Conservation (phyloP, 2,888 invertebrate genomes). For the Pelosia muscerda region DNA sequence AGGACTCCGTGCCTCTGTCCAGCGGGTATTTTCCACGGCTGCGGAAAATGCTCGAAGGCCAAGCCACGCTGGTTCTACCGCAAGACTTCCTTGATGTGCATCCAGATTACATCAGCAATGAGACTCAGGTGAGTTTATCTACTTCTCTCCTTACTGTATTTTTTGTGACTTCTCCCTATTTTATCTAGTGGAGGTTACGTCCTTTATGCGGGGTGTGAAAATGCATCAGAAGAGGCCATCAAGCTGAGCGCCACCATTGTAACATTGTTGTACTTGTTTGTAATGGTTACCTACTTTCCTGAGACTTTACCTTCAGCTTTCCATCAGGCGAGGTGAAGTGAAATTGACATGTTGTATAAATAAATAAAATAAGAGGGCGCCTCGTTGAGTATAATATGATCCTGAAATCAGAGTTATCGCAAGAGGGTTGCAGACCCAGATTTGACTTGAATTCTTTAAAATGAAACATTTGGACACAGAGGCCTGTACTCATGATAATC, state of each 20-base stretch:
- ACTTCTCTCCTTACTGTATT: neutral
- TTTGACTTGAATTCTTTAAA: neutral
- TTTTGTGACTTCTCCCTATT: neutral
- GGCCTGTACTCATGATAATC: neutral
- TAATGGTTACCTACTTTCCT: too few species aligned
- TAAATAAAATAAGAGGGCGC: neutral
- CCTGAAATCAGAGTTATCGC: neutral
- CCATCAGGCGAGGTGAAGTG: too few species aligned
- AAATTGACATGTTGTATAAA: too few species aligned
- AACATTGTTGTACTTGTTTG: too few species aligned
- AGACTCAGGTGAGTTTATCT: constrained; percentile 82
- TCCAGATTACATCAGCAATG: constrained; percentile 87
- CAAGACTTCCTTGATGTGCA: constrained; percentile 87
- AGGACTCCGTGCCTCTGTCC: constrained; percentile 84
- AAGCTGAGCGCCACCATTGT: too few species aligned
- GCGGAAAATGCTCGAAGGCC: constrained; percentile 84
- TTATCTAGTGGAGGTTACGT: neutral
- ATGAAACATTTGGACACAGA: neutral
- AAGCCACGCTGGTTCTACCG: constrained; percentile 83
- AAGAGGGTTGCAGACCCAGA: neutral
- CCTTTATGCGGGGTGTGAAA: too few species aligned
- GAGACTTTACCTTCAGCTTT: too few species aligned
- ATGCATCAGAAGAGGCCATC: too few species aligned
- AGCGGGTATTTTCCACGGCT: constrained; percentile 85
- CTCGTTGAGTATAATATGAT: neutral